Base-by-base conservation (phyloP, 1,140 invertebrate genomes). In the Lepidostoma basale region DNA sequence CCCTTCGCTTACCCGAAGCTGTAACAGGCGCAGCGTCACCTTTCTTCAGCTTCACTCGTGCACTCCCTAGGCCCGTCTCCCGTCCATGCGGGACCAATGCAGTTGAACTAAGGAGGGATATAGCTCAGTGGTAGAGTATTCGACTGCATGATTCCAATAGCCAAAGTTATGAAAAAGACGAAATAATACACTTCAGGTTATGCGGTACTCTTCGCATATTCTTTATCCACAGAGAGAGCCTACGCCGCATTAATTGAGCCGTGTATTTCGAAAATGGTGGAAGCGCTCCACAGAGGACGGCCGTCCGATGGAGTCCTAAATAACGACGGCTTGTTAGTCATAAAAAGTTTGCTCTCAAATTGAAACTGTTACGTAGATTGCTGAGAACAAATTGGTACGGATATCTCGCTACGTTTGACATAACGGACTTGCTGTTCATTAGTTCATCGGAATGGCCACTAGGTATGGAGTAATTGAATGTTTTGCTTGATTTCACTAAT, bases 221-320 rank as follows among this genome's bases (percentile, higher is more conserved):
- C n/a, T n/a, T n/a, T n/a, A n/a, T n/a, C n/a, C n/a, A n/a, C n/a
- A n/a, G n/a, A n/a, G n/a, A n/a, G n/a, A n/a, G n/a, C n/a, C 54
- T 52, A 60, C 39, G 23, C 42, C 20, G 39, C 26, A 26, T 16
- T 63, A 64, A 69, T 69, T 69, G 67, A 69, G 39, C 30, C 42
- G 52, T 63, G 67, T 40, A 14, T 20, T 42, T 22, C 14, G 16
- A 26, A 60, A 60, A 60, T 44, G 22, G 58, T 28, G 23, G 23
- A 44, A 14, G 23, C 44, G 28, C 39, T 33, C 30, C 54, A n/a
- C n/a, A 28, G 25, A 0, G 39, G 20, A 16, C 25, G 1, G 25
- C 54, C 10, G 54, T 59, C 3, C 52, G 26, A 30, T 36, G 9
- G 14, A 54, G 0, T 28, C 33, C 12, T 45, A 9, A 54, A 54